These are phyloP conservation scores for Trachelus iudaicus DNA, from an alignment of 2,888 invertebrate genomes.

Conservation along the genomic window DNA sequence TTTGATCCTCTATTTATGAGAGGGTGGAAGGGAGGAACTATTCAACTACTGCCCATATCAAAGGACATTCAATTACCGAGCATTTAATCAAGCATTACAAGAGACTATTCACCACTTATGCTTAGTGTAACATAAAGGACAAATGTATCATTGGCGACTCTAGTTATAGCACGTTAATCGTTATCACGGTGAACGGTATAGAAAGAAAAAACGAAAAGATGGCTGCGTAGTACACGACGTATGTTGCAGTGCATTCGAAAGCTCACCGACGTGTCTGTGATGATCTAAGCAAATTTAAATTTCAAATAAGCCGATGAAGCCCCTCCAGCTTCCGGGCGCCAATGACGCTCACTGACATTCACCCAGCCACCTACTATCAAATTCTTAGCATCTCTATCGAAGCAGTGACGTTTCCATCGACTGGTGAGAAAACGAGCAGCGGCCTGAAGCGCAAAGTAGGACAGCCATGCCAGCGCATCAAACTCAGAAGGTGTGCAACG, in stretches of 20 bases:
- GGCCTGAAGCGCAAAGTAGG: too few relatives aligned
- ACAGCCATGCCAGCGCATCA: too few relatives aligned
- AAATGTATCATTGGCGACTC: not conserved
- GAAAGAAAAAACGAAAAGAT: not conserved
- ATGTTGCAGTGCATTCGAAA: conserved; percentile 14
- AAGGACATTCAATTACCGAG: too few relatives aligned
- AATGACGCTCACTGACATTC: not conserved
- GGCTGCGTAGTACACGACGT: not conserved
- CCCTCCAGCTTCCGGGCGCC: not conserved
- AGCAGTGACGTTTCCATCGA: too few relatives aligned
- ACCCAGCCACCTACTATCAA: not conserved
- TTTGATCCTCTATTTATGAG: too few relatives aligned
- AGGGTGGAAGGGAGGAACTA: too few relatives aligned
- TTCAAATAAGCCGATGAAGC: conserved; percentile 9
- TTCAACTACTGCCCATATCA: too few relatives aligned
- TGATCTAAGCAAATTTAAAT: conserved; percentile 16
- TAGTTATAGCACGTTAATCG: not conserved
- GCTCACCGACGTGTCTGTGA: conserved; percentile 8
- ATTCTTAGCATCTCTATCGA: conserved; percentile 10
- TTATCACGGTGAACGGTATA: not conserved
- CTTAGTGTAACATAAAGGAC: too few relatives aligned
- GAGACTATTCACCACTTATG: too few relatives aligned
- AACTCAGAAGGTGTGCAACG: too few relatives aligned
- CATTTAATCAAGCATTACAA: too few relatives aligned
- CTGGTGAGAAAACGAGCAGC: too few relatives aligned